Evolutionary conservation across 2,797 vertebrate species (phyloP), one percentile per base, ranked within the genome.

Genomic region (Chrosomus eos): DNA sequence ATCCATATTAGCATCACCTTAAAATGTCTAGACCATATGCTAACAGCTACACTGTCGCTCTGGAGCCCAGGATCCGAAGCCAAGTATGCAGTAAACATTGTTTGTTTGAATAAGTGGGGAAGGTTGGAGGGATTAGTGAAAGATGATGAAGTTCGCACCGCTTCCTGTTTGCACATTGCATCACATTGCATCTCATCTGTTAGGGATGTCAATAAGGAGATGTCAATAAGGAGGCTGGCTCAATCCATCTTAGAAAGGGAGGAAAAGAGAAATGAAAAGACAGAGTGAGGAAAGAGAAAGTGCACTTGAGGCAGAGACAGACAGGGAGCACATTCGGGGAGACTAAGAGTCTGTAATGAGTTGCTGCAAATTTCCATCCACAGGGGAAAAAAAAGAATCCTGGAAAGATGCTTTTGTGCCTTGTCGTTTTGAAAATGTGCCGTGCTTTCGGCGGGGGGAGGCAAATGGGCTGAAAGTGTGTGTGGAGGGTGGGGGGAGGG

Each of bases 141-240:
- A 88, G 76, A 94, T 95, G 94, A 95, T 95, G 94, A 95, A 95
- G 93, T 93, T 94, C 85, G 82, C 88, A 38, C 31, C 7, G 45
- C 74, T 85, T 71, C 84, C 78, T 81, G 55, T 94, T 92, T 93
- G 91, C 92, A 83, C 74, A 58, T 67, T 77, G 91, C 90, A 89
- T 91, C 92, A 83, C 73, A 55, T 66, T 77, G 91, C 90, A 89
- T 91, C 93, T 95, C 94, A 94, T 93, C 91, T 92, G 92, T 92
- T 92, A 92, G 90, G 90, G 90, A 93, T 93, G 94, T 95, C 94
- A 95, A 95, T 95, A 94, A 95, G 94, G 91, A 92, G 92, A 93
- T 92, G 95, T 95, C 95, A 95, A 95, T 96, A 96, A 93, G 91
- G 90, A 94, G 93, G 93, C 91, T 91, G 91, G 93, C 93, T 95